Percentiles rank a stretch among this genome's conserved stretches.
Conservation (phyloP, 2,113 vertebrate genomes). For the Charadrius vociferus region DNA sequence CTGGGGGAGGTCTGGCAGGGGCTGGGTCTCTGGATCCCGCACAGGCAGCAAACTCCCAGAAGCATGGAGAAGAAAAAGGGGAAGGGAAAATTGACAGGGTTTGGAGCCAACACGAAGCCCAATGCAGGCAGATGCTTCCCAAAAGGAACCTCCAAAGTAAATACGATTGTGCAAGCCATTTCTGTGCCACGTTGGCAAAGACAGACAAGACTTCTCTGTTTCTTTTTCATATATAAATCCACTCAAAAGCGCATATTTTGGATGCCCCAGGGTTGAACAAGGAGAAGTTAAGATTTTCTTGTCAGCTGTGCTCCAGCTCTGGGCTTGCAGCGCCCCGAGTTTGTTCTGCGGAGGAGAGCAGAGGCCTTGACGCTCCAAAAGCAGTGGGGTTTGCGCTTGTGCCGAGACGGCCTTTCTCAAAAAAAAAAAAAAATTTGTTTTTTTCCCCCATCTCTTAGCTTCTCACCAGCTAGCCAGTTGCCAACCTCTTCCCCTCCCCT, state of each 20-base stretch:
- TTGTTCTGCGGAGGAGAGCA: rapidly evolving
- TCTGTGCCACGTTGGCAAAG: not conserved
- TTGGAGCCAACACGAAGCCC: not conserved
- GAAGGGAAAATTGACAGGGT: not conserved
- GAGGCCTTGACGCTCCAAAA: too few relatives aligned
- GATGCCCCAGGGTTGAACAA: not conserved
- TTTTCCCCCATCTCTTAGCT: not conserved
- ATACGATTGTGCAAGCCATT: not conserved
- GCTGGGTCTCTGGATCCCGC: not conserved
- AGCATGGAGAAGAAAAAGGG: not conserved
- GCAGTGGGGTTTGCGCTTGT: too few relatives aligned
- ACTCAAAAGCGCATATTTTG: not conserved
- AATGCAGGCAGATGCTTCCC: not conserved
- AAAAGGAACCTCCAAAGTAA: not conserved
- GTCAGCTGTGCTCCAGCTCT: not conserved
- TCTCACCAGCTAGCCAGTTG: not conserved
- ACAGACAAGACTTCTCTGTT: not conserved
- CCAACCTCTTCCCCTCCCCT: not conserved
- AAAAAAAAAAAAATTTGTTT: too few relatives aligned
- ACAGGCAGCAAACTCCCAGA: not conserved
- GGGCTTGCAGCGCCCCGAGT: not conserved
- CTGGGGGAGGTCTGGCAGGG: not conserved
- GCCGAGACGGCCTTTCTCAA: too few relatives aligned
- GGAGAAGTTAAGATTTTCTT: not conserved
- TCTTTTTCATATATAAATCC: not conserved